Evolutionary conservation across 2,113 vertebrate genomes (phyloP).

Genomic region (Eidolon helvum): DNA sequence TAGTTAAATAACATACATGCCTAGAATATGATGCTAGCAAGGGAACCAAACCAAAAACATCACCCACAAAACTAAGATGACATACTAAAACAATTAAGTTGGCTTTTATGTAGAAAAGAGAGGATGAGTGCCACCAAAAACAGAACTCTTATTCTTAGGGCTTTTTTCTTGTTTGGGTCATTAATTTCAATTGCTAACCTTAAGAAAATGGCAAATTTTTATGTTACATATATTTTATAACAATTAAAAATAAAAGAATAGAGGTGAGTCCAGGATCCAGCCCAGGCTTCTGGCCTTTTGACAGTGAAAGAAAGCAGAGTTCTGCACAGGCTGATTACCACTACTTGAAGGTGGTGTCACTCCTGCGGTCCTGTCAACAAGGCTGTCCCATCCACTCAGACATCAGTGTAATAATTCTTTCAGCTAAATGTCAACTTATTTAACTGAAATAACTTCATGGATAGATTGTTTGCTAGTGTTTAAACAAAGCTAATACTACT

Average conservation of each 20-base stretch:
- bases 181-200: conserved; percentile 35
- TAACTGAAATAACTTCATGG: conserved; percentile 50
- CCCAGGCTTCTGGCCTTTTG: neutral
- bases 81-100: neutral
- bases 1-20: conserved; percentile 34
- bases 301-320: fast-evolving
- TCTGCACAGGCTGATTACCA: neutral
- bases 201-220: neutral
- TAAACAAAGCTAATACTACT: neutral
- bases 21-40: neutral
- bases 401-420: neutral
- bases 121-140: neutral
- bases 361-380: fast-evolving
- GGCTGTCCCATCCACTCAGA: no score
- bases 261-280: neutral
- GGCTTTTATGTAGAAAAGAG: neutral
- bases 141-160: neutral
- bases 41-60: neutral
- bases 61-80: neutral
- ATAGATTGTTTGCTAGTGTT: neutral
- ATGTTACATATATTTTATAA: neutral
- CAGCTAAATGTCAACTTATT: neutral
- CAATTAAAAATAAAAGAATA: neutral
- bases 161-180: neutral
- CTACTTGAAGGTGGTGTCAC: fast-evolving